A percentile compares a stretch with the other conserved stretches of the same genome.
Evolutionary conservation across 2,113 vertebrate genomes (phyloP).

Genomic region (Cinclus cinclus): DNA sequence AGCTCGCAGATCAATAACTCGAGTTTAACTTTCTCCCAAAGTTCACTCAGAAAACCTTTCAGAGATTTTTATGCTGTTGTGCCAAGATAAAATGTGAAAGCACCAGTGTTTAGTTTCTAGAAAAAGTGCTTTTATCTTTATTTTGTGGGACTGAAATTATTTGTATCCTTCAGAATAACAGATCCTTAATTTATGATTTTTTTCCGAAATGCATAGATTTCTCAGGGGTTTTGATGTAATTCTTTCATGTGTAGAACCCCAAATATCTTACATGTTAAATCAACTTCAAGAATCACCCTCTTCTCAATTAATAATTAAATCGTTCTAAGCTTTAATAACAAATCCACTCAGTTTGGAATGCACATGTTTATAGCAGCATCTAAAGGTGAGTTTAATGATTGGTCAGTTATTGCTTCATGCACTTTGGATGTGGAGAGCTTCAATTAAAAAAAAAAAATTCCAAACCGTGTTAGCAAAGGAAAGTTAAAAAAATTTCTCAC

Average conservation of each 20-base stretch:
- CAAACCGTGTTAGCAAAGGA: background rate
- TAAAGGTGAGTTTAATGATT: background rate
- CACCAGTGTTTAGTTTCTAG: background rate
- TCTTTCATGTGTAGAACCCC: background rate
- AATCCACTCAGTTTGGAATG: background rate
- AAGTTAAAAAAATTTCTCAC: fast-evolving
- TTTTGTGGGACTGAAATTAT: background rate
- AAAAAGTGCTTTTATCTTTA: background rate
- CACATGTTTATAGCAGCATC: background rate
- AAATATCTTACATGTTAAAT: background rate
- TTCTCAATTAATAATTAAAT: background rate
- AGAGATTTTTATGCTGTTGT: background rate
- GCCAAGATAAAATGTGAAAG: background rate
- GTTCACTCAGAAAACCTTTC: background rate
- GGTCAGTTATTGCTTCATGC: background rate
- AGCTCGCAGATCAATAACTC: background rate
- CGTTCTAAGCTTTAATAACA: background rate
- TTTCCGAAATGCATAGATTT: background rate
- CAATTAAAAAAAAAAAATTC: background rate
- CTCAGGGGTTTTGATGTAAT: background rate
- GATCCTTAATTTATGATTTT: background rate
- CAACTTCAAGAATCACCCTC: background rate
- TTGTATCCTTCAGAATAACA: background rate
- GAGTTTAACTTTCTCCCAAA: conserved; percentile 9
- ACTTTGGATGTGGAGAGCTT: background rate